Evolutionary conservation across 2,797 vertebrate species (phyloP).

Genomic region (Nannoperca australis): DNA sequence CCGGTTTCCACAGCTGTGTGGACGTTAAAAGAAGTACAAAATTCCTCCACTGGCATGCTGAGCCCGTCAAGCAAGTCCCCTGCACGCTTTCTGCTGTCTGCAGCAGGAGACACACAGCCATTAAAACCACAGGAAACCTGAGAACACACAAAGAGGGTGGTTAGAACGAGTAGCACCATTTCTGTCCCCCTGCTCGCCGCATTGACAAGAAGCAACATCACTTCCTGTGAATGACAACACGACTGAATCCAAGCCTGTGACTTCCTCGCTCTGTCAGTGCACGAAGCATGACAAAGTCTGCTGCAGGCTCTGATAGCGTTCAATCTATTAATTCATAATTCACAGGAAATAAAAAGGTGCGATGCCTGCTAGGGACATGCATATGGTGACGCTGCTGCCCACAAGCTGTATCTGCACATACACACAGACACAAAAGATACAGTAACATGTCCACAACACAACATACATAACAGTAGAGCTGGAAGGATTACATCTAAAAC

Average conservation of each 20-base stretch:
- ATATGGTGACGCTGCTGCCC: conserved; percentile 36
- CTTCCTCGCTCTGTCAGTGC: conserved; percentile 37
- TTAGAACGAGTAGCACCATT: conserved; percentile 28
- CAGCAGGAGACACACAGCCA: conserved; percentile 47
- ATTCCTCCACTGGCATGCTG: conserved; percentile 25
- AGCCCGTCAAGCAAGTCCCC: conserved; percentile 19
- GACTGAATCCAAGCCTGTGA: conserved; percentile 43
- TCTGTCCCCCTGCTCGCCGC: conserved; percentile 38
- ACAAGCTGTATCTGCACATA: conserved; percentile 19
- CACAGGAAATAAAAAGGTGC: conserved; percentile 49
- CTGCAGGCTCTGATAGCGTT: conserved; percentile 19
- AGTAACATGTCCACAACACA: conserved; percentile 3
- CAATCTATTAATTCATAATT: conserved; percentile 28
- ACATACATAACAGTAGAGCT: neutral
- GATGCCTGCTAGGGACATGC: conserved; percentile 31
- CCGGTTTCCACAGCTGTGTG: conserved; percentile 52
- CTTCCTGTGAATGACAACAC: conserved; percentile 73
- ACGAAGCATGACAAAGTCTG: conserved; percentile 37
- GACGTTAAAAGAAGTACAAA: conserved; percentile 15
- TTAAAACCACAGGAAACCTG: conserved; percentile 76
- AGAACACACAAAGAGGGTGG: conserved; percentile 39
- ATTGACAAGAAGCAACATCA: conserved; percentile 61
- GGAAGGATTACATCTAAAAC: neutral
- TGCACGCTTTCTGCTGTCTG: conserved; percentile 46
- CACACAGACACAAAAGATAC: conserved; percentile 28